These are phyloP conservation scores for Caerostris darwini DNA, from an alignment of 1,140 invertebrate genomes.

Conservation along the genomic window DNA sequence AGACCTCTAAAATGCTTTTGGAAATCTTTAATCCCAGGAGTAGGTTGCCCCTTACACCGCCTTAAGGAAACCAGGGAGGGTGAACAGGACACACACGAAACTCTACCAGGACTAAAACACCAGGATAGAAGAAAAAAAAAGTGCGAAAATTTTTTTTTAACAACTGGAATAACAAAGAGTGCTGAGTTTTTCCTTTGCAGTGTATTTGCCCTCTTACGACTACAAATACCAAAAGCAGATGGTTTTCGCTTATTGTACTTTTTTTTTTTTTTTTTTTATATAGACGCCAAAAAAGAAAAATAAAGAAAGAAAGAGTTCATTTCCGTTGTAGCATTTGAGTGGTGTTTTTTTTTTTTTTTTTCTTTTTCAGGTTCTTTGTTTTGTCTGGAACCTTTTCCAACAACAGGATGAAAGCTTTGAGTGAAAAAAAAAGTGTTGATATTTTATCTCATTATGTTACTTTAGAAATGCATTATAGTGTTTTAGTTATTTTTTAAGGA, in stretches of 20 bases:
- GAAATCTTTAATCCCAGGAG: background rate
- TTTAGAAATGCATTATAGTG: background rate
- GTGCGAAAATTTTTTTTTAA: too few relatives aligned
- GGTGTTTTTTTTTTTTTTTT: background rate
- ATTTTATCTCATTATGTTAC: constrained; percentile 27
- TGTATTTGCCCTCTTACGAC: too few relatives aligned
- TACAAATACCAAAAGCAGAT: too few relatives aligned
- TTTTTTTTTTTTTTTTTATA: too few relatives aligned
- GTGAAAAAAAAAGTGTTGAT: constrained; percentile 17
- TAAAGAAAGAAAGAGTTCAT: too few relatives aligned
- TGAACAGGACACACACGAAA: background rate
- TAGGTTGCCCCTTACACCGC: background rate
- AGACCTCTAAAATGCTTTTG: background rate
- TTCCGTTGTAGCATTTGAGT: too few relatives aligned
- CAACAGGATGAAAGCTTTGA: background rate
- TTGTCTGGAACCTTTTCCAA: background rate
- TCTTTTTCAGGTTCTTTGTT: background rate
- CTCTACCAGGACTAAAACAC: too few relatives aligned
- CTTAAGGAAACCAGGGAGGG: background rate
- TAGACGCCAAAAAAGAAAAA: too few relatives aligned
- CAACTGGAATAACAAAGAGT: too few relatives aligned
- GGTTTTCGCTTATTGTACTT: too few relatives aligned
- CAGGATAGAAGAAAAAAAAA: too few relatives aligned
- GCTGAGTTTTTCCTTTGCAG: background rate
- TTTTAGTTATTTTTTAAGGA: background rate